Conservation (phyloP, 2,113 vertebrate species). For the Andinoacara biseriatus region DNA sequence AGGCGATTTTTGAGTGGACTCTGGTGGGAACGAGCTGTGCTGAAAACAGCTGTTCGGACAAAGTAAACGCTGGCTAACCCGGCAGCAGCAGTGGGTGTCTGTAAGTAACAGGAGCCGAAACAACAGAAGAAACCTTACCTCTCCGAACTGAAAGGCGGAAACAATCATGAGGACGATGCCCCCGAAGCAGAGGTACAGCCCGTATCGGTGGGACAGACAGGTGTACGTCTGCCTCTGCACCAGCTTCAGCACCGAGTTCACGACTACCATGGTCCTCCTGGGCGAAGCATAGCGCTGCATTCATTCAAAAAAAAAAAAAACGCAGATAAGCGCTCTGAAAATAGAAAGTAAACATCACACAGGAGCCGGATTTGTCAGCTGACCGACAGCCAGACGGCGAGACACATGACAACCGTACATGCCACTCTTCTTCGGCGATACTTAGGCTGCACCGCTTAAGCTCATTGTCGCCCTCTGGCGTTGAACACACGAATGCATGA, state of each 20-base stretch:
- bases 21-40: neutral
- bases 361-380: constrained; percentile 55
- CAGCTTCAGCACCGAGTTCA: constrained; percentile 88
- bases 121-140: constrained; percentile 82
- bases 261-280: constrained; percentile 86
- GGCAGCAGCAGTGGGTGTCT: neutral
- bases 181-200: constrained; percentile 95
- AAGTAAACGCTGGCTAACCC: neutral
- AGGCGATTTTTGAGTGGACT: neutral
- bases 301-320: constrained; percentile 48
- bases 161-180: constrained; percentile 96
- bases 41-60: neutral
- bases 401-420: constrained; percentile 49
- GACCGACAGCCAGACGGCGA: constrained; percentile 36
- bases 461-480: constrained; percentile 50
- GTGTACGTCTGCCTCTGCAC: constrained; percentile 96
- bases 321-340: neutral
- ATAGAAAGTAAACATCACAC: constrained; percentile 48
- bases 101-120: neutral
- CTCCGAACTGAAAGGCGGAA: constrained; percentile 96
- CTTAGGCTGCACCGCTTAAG: neutral
- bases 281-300: constrained; percentile 70
- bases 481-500: neutral
- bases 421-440: constrained; percentile 49
- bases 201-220: constrained; percentile 95